Percentiles rank a stretch among this genome's conserved stretches.
phyloP scores from a whole-genome alignment of 64 coral and sea anemone genomes.

The Acropora tenuis region DNA sequence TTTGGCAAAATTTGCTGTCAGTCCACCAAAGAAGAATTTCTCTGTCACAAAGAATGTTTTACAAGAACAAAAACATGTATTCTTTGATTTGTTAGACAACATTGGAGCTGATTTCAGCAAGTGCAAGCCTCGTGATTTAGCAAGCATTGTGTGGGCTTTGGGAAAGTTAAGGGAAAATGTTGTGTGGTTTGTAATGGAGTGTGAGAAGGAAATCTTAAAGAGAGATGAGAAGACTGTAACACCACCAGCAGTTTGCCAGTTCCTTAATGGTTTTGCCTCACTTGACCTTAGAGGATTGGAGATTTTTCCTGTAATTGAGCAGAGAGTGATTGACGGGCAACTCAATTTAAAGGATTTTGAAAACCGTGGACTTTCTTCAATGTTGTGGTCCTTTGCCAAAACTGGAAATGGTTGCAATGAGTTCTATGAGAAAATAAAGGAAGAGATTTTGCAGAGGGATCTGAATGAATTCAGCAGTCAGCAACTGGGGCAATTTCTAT shows the following conservation, averaged over 20 bases:
- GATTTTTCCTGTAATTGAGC: slow-evolving; percentile 1
- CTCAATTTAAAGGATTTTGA: slow-evolving; percentile 30
- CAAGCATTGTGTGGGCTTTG: slow-evolving; percentile 30
- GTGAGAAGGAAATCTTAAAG: slow-evolving; percentile 25
- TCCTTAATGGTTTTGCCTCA: slow-evolving; percentile 37
- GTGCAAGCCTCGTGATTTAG: slow-evolving; percentile 32
- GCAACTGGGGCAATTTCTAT: slow-evolving; percentile 23
- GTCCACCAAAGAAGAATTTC: slow-evolving; percentile 27
- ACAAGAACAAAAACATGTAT: slow-evolving; percentile 2
- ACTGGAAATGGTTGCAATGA: slow-evolving; percentile 31
- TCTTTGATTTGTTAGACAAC: not conserved
- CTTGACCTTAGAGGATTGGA: slow-evolving; percentile 17
- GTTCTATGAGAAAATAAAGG: slow-evolving; percentile 9
- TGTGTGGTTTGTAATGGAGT: slow-evolving; percentile 28
- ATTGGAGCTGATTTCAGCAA: slow-evolving; percentile 18
- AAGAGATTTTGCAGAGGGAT: slow-evolving; percentile 30
- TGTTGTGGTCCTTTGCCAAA: slow-evolving; percentile 43
- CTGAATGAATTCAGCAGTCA: not conserved
- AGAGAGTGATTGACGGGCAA: slow-evolving; percentile 24
- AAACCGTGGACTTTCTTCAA: slow-evolving; percentile 20
- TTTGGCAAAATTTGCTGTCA: slow-evolving; percentile 1
- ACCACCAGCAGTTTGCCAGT: slow-evolving; percentile 11
- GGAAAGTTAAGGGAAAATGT: slow-evolving; percentile 38
- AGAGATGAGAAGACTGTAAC: slow-evolving; percentile 3
- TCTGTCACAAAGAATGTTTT: not conserved